A percentile compares a stretch with the other conserved stretches of the same genome.
Evolutionary conservation across 2,888 invertebrate species (phyloP).

Genomic region (Pelosia muscerda): DNA sequence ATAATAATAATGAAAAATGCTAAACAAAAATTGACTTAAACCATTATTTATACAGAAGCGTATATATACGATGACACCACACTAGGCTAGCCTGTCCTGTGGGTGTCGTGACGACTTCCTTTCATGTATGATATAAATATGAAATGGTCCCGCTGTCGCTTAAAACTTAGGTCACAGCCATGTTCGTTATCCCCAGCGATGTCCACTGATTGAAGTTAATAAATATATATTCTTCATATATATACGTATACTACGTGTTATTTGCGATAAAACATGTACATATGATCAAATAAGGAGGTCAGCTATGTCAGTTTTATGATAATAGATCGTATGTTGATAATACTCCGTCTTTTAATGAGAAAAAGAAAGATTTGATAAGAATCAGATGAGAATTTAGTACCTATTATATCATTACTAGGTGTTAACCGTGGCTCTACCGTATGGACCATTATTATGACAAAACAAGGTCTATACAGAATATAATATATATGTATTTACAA

Average conservation of each 20-base stretch:
- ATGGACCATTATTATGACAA: too few species aligned
- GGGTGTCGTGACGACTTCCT: too few species aligned
- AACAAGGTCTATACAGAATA: too few species aligned
- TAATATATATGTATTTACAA: too few species aligned
- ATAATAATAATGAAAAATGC: too few species aligned
- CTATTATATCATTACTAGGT: not conserved
- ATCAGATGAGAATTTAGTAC: too few species aligned
- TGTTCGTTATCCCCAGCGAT: slow-evolving; percentile 65
- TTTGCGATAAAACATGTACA: slow-evolving; percentile 44
- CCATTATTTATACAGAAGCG: too few species aligned
- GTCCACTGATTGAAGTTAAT: slow-evolving; percentile 81
- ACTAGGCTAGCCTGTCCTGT: too few species aligned
- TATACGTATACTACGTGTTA: slow-evolving; percentile 39
- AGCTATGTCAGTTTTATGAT: slow-evolving; percentile 29
- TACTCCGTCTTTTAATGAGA: not conserved
- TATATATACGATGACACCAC: too few species aligned
- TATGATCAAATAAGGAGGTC: slow-evolving; percentile 40
- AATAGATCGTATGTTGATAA: slow-evolving; percentile 2
- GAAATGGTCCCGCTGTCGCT: slow-evolving; percentile 37
- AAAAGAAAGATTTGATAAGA: not conserved
- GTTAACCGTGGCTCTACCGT: too few species aligned
- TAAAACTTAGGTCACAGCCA: slow-evolving; percentile 35
- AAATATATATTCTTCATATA: slow-evolving; percentile 73
- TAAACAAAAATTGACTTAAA: too few species aligned
- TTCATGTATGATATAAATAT: too few species aligned